Percentiles rank a stretch among this genome's conserved stretches.
Conservation (phyloP, 2,888 invertebrate genomes). For the Pycnomerus fuliginosus region DNA sequence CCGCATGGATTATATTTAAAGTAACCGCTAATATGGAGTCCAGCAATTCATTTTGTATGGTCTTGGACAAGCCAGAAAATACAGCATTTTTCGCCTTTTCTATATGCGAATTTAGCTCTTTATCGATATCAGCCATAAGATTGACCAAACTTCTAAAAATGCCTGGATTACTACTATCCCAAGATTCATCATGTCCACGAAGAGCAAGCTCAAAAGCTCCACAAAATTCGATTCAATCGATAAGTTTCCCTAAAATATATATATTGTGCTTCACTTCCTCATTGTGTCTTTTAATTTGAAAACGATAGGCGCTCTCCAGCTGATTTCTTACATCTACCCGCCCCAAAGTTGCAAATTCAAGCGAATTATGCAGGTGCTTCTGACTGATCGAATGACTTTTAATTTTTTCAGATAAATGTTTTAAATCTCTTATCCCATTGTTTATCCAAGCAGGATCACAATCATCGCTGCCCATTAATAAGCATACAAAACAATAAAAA, state of each 20-base stretch:
- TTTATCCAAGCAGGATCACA: no score
- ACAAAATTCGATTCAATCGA: conserved; percentile 42
- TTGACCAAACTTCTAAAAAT: no score
- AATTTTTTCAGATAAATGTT: no score
- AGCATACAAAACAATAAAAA: no score
- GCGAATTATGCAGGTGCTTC: conserved; percentile 11
- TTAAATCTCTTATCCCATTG: no score
- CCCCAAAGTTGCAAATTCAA: conserved; percentile 12
- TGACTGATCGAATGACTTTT: not conserved
- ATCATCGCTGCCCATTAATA: no score
- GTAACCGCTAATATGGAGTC: conserved; percentile 37
- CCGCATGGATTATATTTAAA: conserved; percentile 29
- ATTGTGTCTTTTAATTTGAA: conserved; percentile 18
- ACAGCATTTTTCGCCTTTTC: conserved; percentile 27
- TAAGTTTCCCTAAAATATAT: conserved; percentile 31
- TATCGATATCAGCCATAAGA: conserved; percentile 34
- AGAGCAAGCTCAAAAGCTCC: conserved; percentile 40
- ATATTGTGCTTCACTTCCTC: conserved; percentile 22
- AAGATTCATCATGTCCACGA: conserved; percentile 38
- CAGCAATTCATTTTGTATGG: conserved; percentile 41
- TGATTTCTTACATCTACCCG: conserved; percentile 16
- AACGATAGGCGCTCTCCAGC: conserved; percentile 16
- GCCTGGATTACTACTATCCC: conserved; percentile 30
- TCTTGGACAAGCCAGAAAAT: conserved; percentile 39
- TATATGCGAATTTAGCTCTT: conserved; percentile 32